These are phyloP conservation scores for Xanthorhoe spadicearia DNA, from an alignment of 2,888 invertebrate genomes.

Conservation along the genomic window DNA sequence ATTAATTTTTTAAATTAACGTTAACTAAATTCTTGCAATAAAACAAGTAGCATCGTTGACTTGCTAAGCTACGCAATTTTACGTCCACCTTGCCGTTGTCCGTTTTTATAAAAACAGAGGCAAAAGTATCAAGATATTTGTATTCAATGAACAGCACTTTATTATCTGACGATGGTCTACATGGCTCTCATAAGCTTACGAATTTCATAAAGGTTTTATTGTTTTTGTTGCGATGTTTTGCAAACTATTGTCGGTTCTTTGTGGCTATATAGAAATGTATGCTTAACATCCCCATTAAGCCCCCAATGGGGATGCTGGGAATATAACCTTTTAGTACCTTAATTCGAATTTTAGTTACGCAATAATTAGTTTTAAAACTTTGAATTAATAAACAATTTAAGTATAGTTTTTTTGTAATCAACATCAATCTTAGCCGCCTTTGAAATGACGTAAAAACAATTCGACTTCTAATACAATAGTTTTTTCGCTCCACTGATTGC, in stretches of 20 bases:
- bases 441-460: not conserved
- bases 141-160: constrained; percentile 29
- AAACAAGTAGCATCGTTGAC: not conserved
- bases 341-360: too few species aligned
- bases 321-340: not conserved
- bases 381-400: too few species aligned
- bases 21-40: not conserved
- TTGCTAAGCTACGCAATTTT: not conserved
- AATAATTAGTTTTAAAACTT: too few species aligned
- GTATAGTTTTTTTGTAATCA: too few species aligned
- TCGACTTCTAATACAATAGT: not conserved
- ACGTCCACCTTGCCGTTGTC: constrained; percentile 11
- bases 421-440: too few species aligned
- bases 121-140: constrained; percentile 23
- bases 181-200: constrained; percentile 21
- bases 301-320: not conserved
- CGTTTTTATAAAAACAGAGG: not conserved
- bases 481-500: not conserved
- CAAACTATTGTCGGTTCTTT: not conserved
- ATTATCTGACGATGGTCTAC: constrained; percentile 27
- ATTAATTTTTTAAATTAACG: too few species aligned
- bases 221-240: not conserved
- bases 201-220: constrained; percentile 5
- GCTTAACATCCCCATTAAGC: not conserved
- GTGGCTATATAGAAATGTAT: not conserved